Base-by-base conservation (phyloP, 2,888 invertebrate species). In the Polydrusus tereticollis region DNA sequence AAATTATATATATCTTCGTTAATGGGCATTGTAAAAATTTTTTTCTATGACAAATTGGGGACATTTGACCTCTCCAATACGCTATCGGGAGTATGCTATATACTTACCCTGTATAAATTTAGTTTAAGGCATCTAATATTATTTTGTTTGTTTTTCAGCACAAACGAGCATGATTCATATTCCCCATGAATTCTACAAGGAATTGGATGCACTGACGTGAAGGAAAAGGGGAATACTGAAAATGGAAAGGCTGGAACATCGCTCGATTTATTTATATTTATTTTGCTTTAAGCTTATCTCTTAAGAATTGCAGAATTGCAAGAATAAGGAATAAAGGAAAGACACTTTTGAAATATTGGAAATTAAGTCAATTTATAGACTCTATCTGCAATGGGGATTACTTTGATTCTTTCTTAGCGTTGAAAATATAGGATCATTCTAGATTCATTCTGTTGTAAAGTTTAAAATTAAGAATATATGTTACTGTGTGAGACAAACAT, bases 291-390 rank as follows among this genome's bases (percentile, higher is more conserved):
- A 47, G 52, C 47, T 66, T 59, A 66, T 71, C 64, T 67, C 63
- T 63, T 69, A 64, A 65, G 65, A 65, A 69, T 59, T 63, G 69
- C 52, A 64, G 69, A 69, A 50, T 66, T 23, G 69, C 62, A 69
- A 60, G 66, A 69, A 69, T 62, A 63, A 58, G 52, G 59, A 70
- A 74, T 71, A 69, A 59, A 69, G 66, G 16, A 52, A 66, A 70
- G 72, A 67, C 69, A 66, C 67, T 72, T 75, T 75, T 75, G 75
- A 75, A 73, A 73, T 75, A 75, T 75, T 73, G 75, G 69, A 75
- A 75, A 73, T 75, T 75, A 75, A 75, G 70, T 75, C 75, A 55
- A 75, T 74, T 74, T 72, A 74, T 72, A 59, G 74, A 70, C 62
- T 41, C 43, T 65, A 65, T 73, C 73, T 69, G 73, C 69, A 73